Percentiles rank a stretch among this genome's conserved stretches.
Conservation (phyloP, 2,113 vertebrate species). For the Phasianus colchicus region DNA sequence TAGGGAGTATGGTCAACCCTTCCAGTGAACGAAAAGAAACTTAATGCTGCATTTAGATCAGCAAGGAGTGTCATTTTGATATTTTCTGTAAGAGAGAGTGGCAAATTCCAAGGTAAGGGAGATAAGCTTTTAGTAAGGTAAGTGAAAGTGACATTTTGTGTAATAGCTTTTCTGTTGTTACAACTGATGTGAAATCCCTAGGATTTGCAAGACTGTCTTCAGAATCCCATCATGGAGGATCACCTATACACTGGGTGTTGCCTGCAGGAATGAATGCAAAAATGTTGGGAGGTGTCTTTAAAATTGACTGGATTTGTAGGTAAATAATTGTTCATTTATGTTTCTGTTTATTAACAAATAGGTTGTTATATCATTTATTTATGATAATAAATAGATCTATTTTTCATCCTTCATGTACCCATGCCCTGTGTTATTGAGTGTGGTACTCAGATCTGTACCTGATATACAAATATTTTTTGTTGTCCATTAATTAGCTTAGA, state of each 20-base stretch:
- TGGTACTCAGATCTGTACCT: not conserved
- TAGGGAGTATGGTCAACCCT: conserved; percentile 99
- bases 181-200: conserved; percentile 60
- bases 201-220: conserved; percentile 95
- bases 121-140: not conserved
- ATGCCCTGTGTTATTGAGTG: not conserved
- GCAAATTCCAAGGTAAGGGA: conserved; percentile 97
- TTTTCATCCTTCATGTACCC: not conserved
- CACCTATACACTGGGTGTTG: conserved; percentile 98
- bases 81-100: conserved; percentile 97
- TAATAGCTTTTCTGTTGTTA: not conserved
- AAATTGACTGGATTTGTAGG: conserved; percentile 99
- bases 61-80: conserved; percentile 93
- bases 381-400: not conserved
- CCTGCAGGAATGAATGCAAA: conserved; percentile 99
- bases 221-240: conserved; percentile 96
- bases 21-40: conserved; percentile 98
- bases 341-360: not conserved
- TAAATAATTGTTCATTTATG: conserved; percentile 35
- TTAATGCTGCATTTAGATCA: conserved; percentile 93
- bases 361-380: not conserved
- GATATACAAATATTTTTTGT: not conserved
- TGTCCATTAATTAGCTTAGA: not conserved
- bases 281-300: conserved; percentile 98
- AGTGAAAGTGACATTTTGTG: not conserved